Evolutionary conservation across 2,888 invertebrate genomes (phyloP), one percentile per base, ranked within the genome.

Genomic region (Tachina fera): DNA sequence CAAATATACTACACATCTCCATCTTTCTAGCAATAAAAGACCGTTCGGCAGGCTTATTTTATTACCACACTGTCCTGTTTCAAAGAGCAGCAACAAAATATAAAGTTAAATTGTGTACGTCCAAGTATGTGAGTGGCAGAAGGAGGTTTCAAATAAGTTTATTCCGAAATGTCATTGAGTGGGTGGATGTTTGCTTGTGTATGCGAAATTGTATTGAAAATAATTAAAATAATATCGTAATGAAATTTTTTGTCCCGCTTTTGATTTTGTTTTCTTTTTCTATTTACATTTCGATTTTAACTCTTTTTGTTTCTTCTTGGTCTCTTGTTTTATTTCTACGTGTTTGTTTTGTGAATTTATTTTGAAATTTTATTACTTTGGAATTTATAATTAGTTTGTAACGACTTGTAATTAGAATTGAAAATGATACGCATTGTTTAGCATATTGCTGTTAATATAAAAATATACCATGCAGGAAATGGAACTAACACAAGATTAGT

Each of bases 311-410:
- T 80, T 49, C 8, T 61, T 43, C 39, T 41, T 60, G 58, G 19
- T 39, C 51, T 58, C 22, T 19, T 53, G 19, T 49, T 53, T 31
- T 58, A 49, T 67, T 67, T 68, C 10, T 61, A 9, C 43, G 47
- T 71, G 31, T 53, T 56, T 61, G 67, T 75, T 76, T 47, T 76
- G 74, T 68, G 16, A 45, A 61, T 68, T 79, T 58, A 61, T 80
- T 71, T 77, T 8, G 10, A 31, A 47, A 71, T 82, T 83, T 82
- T 85, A 85, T 82, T 78, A 70, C 81, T 85, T 82, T 70, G 53
- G 63, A 82, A 82, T 85, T 75, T 82, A 78, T 70, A 85, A 85
- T 81, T 77, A 71, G 85, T 82, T 78, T 71, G 74, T 85, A 81
- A 81, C 77, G 77, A 81, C 81, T 81, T 77, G 76, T 63, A 85